Evolutionary conservation across 92 coral and sea anemone genomes (phyloP), one percentile per base, ranked within the genome.

Genomic region (Umimayanthus chanpuru): DNA sequence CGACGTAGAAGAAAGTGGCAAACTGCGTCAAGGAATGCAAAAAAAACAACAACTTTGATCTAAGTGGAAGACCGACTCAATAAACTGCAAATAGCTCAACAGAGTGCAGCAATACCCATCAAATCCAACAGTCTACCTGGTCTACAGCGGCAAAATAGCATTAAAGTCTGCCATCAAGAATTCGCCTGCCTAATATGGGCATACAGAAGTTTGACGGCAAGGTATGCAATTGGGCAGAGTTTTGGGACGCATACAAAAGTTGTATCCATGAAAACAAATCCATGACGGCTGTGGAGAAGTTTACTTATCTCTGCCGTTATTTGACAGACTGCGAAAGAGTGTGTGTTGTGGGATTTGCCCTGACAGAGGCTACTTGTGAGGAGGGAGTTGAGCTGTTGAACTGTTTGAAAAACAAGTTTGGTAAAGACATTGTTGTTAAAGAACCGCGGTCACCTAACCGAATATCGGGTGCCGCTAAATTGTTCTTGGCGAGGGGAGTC

Each of bases 1-100:
- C 32, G 75, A 81, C 7, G 74, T 81, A 21, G 32, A 81, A 68
- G 86, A 81, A 56, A 68, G 75, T 58, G 76, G 75, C 0, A 81
- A 66, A 12, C 73, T 81, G n/a, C 86, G 58, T 26, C 86, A 65
- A 40, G 76, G 75, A 66, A 65, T 65, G 53, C 58, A 81, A 12
- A 81, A 39, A 41, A 28, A 14, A n/a, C n/a, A n/a, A n/a, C n/a
- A 32, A 32, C 38, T 4, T 18, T 64, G 32, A 26, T 81, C 11
- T 58, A 81, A 40, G 55, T 64, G 21, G 58, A 65, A 66, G 71
- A 58, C 36, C 58, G 28, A 41, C 53, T 81, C 11, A 39, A 2
- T 5, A 61, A 81, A 41, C 56, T 47, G 26, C 21, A 26, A 44
- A 14, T 53, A 20, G 15, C 55, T 6, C 53, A 81, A 81, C 10